phyloP scores from a whole-genome alignment of 2,797 vertebrate species.

The Pygocentrus nattereri region DNA sequence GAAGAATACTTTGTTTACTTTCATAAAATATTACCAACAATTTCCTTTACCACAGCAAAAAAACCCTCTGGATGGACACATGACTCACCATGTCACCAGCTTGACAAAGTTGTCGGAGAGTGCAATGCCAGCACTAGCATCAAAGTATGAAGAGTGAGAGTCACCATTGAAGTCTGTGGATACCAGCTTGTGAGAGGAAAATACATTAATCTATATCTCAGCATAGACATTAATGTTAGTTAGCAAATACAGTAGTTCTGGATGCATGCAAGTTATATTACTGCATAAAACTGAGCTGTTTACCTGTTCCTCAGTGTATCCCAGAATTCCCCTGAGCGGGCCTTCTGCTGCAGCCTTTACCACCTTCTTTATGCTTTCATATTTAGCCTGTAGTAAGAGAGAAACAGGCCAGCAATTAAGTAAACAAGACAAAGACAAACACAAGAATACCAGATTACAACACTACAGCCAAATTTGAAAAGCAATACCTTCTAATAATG shows the following conservation, averaged over 20 bases:
- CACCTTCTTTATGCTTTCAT: constrained; percentile 92
- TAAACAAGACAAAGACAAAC: neutral
- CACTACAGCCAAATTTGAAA: too few relatives aligned
- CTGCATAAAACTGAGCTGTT: neutral
- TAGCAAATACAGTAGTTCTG: neutral
- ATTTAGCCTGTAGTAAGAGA: constrained; percentile 81
- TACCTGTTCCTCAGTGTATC: constrained; percentile 92
- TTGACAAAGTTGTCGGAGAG: constrained; percentile 94
- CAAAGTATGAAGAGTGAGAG: constrained; percentile 89
- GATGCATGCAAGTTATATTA: neutral
- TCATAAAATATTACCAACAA: too few relatives aligned
- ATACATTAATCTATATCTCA: too few relatives aligned
- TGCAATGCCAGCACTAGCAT: constrained; percentile 91
- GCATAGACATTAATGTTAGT: neutral
- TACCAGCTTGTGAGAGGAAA: constrained; percentile 81
- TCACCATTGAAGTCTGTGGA: constrained; percentile 92
- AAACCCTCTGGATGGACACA: too few relatives aligned
- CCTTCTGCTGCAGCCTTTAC: constrained; percentile 71
- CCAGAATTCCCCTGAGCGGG: constrained; percentile 90
- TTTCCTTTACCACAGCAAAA: too few relatives aligned
- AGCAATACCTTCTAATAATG: too few relatives aligned
- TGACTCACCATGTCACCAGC: constrained; percentile 88
- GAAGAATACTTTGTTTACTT: too few relatives aligned
- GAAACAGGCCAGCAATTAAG: neutral
- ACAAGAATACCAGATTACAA: too few relatives aligned